phyloP scores from a whole-genome alignment of 2,113 vertebrate genomes.

The Willisornis vidua region DNA sequence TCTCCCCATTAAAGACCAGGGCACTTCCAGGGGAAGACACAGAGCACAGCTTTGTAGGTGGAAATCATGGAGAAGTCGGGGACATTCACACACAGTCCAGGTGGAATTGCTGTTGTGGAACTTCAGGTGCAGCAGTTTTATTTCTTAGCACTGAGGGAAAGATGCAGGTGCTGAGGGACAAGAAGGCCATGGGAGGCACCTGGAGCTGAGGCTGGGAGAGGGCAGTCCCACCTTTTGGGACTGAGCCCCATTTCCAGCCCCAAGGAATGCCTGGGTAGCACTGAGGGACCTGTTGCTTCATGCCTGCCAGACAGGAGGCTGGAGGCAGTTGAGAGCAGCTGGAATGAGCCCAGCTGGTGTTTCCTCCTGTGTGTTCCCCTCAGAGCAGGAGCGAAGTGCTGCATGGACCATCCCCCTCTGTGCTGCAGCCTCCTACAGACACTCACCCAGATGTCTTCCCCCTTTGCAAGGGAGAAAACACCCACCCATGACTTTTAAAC shows the following conservation, averaged over 20 bases:
- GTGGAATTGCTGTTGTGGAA: background rate
- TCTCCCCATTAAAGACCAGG: background rate
- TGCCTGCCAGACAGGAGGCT: accelerated
- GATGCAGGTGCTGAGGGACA: background rate
- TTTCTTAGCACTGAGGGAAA: background rate
- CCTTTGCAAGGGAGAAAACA: background rate
- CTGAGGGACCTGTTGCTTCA: conserved; percentile 27
- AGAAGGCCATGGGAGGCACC: background rate
- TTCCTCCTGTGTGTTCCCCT: background rate
- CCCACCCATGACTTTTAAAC: background rate
- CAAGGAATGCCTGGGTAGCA: background rate
- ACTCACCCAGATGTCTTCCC: background rate
- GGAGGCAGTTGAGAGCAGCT: background rate
- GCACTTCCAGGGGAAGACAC: background rate
- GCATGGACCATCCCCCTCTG: accelerated
- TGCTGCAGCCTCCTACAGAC: background rate
- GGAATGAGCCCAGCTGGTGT: background rate
- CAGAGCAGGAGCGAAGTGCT: background rate
- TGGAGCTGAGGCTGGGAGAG: background rate
- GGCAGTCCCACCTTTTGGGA: background rate
- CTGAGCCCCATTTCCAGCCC: background rate
- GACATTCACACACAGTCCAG: background rate
- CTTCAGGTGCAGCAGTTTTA: background rate
- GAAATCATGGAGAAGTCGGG: background rate
- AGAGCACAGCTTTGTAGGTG: background rate